Evolutionary conservation across 23 tunicate genomes (phyloP), one percentile per base, ranked within the genome.

Genomic region (Aplidium turbinatum): DNA sequence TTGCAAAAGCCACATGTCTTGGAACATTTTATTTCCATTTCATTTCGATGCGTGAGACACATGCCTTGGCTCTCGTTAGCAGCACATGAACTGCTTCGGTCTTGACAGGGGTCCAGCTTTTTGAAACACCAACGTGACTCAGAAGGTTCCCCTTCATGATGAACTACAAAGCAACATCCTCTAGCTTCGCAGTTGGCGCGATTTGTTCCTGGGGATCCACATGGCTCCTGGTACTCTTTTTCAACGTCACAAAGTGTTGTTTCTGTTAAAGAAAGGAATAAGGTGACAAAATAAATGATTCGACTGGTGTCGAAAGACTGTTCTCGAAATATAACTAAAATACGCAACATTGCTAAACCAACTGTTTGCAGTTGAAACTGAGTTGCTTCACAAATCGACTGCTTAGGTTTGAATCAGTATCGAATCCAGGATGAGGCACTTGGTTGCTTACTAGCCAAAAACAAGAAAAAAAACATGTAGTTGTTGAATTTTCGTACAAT

Each of bases 121-220:
- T 87, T 78, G 58, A 87, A 87, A 35, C 94, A 87, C 57, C 58
- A 74, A 5, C 38, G 13, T 40, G 72, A 73, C 24, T 52, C 35
- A 1, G 71, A 78, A 6, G 29, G 50, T n/a, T 62, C 61, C 19
- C 75, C 86, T 20, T 63, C 76, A 34, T 72, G 56, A 47, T 83
- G 63, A 1, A 65, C 24, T 2, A 2, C 77, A 40, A 26, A 87
- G 71, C 94, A 87, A 65, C 94, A 87, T 18, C 62, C 85, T 47
- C 86, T 36, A 9, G 94, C 94, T 64, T 87, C 94, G 76, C 94
- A 87, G 60, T 87, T 87, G 0, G 75, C 66, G 33, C 58, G 27
- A 36, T 87, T 76, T 1, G 61, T 80, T 0, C 70, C 82, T 0
- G 84, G 68, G 18, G 70, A 16, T 34, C 94, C 94, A 35, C 94